phyloP scores from a whole-genome alignment of 2,113 vertebrate species.

The Ctenomys sociabilis region DNA sequence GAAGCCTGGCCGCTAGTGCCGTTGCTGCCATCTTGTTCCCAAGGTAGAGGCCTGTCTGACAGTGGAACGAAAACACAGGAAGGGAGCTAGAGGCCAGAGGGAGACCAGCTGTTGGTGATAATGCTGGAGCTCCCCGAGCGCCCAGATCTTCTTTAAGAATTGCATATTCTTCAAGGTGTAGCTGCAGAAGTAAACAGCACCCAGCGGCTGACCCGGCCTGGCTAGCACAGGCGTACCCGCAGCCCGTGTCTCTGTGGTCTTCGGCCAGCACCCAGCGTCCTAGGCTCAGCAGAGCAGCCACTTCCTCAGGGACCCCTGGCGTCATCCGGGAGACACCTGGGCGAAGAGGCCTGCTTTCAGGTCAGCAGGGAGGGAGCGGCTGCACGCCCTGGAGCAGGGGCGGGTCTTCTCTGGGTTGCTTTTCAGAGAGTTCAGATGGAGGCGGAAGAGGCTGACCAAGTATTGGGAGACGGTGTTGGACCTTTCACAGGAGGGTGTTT shows the following conservation, averaged over 20 bases:
- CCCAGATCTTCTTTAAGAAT: neutral
- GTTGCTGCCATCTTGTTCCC: neutral
- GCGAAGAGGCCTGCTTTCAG: neutral
- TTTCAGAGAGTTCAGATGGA: neutral
- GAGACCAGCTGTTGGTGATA: neutral
- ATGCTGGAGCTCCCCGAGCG: too few species aligned
- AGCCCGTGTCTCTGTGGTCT: neutral
- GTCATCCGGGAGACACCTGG: neutral
- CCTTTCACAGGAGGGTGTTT: neutral
- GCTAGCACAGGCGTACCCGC: neutral
- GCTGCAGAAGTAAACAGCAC: neutral
- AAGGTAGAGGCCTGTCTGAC: neutral
- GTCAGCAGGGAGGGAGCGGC: neutral
- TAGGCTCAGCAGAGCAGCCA: neutral
- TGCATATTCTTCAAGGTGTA: neutral
- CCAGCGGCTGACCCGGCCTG: neutral
- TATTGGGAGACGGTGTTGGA: neutral
- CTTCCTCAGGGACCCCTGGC: neutral
- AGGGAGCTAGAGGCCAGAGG: neutral
- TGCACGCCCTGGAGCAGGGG: neutral
- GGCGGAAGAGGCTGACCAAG: neutral
- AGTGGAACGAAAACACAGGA: neutral
- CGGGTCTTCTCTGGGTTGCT: neutral
- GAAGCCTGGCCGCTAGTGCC: fast-evolving
- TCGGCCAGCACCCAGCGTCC: neutral